Evolutionary conservation across 1,140 invertebrate genomes (phyloP), one percentile per base, ranked within the genome.

Genomic region (Aphis craccivora): DNA sequence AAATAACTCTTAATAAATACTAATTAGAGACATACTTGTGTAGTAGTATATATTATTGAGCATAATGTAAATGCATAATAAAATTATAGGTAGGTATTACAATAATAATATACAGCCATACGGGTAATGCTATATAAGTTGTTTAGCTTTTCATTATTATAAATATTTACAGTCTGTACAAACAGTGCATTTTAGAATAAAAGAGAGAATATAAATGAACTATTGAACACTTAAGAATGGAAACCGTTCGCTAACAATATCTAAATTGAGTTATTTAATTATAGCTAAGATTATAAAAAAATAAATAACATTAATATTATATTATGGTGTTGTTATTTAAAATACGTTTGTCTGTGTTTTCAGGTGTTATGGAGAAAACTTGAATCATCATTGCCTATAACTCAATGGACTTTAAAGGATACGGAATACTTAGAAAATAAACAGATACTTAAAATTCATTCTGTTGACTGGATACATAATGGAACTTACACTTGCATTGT

Each of bases 351-450:
- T 18, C 30, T 43, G 9, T 83, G 60, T 53, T 81, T 81, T 37
- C 43, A 91, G 90, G 22, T 91, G 5, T 23, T 35, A 14, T 91
- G 90, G 90, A 91, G 30, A 91, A 91, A 83, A 83, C 22, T 35
- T 9, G 90, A 83, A 23, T 55, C 43, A 2, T 20, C 30, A 43
- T 43, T 67, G 9, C 90, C 90, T 3, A 48, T 91, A 35, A 91
- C 90, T 14, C 40, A 7, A 11, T 91, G 90, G 90, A 81, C 60
- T 51, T 81, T 91, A 35, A 37, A 81, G 37, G 23, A 81, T 51
- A 51, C 81, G 11, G 90, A 81, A 37, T 91, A 37, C 45, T 35
- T n/a, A 51, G 45, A 91, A 35, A 30, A 81, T 30, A 81, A 91
- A 91, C 90, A 81, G 4, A 35, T 51, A 91, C 40, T 91, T 48